Base-by-base conservation (phyloP, 1,140 invertebrate genomes). In the Listronotus oregonensis region DNA sequence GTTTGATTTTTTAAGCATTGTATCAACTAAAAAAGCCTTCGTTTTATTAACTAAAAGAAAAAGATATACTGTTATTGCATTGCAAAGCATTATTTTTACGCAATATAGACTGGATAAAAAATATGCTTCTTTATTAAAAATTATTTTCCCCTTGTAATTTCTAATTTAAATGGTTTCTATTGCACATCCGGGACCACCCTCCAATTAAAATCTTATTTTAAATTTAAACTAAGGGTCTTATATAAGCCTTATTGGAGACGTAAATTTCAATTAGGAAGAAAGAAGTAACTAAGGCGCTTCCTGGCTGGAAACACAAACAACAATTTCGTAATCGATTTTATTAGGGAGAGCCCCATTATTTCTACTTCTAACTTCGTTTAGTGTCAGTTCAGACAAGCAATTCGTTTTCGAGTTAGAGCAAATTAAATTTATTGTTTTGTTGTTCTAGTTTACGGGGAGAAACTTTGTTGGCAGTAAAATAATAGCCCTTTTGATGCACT, bases 371-470 rank as follows among this genome's bases (percentile, higher is more conserved):
- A 65, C 66, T 65, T 65, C 63, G 63, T 65, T 65, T 65, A 58
- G 54, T 49, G 55, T 49, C 63, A 57, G 64, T 55, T 56, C 43
- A 66, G 64, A 60, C 64, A 66, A 61, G 43, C 58, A 66, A 61
- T 66, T 66, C 46, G 64, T 66, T 66, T 66, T 66, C 64, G 31
- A 65, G 44, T 65, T 58, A 43, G 55, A 56, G 63, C 44, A 58
- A 47, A 68, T 66, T 67, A 66, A 71, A 65, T 65, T 66, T 65
- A 71, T 66, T 64, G 58, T 47, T 42, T 46, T 65, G 67, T 64
- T 64, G 58, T 58, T 50, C 51, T 54, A 55, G 27, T 55, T 62
- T 62, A 64, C 60, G 17, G 15, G 50, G 42, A 21, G n/a, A 34
- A 42, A 42, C 47, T 15, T 18, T 27, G 15, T 15, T 10, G 8